Base-by-base conservation (phyloP, 2,888 invertebrate species). In the Nineta flava region DNA sequence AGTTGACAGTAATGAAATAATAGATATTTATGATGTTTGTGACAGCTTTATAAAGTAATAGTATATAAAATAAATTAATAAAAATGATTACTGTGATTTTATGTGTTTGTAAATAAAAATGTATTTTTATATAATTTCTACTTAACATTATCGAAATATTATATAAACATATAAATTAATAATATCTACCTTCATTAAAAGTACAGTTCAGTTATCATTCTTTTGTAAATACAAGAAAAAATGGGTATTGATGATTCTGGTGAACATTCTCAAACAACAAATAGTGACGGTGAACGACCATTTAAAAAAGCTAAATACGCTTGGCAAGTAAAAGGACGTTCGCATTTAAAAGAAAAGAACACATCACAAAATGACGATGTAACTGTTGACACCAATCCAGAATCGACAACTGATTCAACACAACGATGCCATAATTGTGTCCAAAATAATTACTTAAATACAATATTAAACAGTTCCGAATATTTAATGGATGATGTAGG, bases 261-360 rank as follows among this genome's bases (percentile, higher is more conserved):
- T 19, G 49, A 49, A 49, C 21, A 42, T 19, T 46, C 46, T 15
- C 48, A 46, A 19, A 51, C 38, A 10, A 43, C 21, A 16, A 41
- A 51, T 21, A 44, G 46, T 41, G 46, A 52, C 44, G 50, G 51
- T 31, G 50, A 53, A 48, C 73, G 76, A 65, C 78, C 78, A 60
- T 69, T 76, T 56, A 79, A 79, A 63, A 79, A 79, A 65, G 79
- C 79, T 51, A 70, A 75, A 58, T 79, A 74, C 65, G 71, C 77
- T 50, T 79, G 79, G 79, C 76, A 79, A 70, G 74, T 79, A 52
- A 79, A 79, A 66, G 79, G 79, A 47, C 67, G 75, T 70, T 72
- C 76, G 61, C 76, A 77, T 61, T 63, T 77, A 55, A 77, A 72
- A 65, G 71, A 71, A 54, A 54, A 57, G 50, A 16, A n/a, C 3